These are phyloP conservation scores for Dryobotodes eremita DNA, from an alignment of 2,888 invertebrate species.

Conservation along the genomic window DNA sequence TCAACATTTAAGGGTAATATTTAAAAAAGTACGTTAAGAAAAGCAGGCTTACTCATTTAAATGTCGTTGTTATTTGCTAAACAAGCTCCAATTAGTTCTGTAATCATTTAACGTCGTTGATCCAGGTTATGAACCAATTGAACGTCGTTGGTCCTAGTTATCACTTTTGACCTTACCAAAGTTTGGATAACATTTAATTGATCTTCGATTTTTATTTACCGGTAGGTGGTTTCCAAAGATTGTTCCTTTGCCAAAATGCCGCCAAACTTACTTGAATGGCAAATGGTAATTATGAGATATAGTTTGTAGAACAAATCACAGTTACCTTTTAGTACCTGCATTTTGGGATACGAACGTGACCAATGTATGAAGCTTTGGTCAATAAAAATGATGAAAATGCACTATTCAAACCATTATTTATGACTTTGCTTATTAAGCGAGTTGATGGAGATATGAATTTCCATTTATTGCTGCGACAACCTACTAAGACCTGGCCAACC, in stretches of 20 bases:
- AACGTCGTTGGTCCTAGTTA: not conserved
- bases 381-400: conserved; percentile 59
- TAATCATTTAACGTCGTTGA: not conserved
- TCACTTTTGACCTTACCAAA: not conserved
- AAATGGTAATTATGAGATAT: conserved; percentile 41
- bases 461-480: conserved; percentile 59
- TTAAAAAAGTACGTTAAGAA: conserved; percentile 3
- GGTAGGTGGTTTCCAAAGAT: not conserved
- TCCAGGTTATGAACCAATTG: not conserved
- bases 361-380: conserved; percentile 60
- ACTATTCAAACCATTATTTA: conserved; percentile 58
- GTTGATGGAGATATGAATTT: conserved; percentile 60
- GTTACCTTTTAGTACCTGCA: conserved; percentile 62
- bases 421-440: conserved; percentile 52
- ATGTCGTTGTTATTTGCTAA: not conserved
- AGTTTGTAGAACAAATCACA: conserved; percentile 60
- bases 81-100: not conserved
- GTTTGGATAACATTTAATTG: not conserved
- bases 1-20: conserved; percentile 11
- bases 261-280: conserved; percentile 8
- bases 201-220: not conserved
- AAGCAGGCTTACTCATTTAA: not conserved
- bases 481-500: conserved; percentile 48
- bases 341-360: conserved; percentile 64
- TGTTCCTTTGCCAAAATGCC: conserved; percentile 1